These are phyloP conservation scores for Melolontha melolontha DNA, from an alignment of 2,888 invertebrate species.

Conservation along the genomic window DNA sequence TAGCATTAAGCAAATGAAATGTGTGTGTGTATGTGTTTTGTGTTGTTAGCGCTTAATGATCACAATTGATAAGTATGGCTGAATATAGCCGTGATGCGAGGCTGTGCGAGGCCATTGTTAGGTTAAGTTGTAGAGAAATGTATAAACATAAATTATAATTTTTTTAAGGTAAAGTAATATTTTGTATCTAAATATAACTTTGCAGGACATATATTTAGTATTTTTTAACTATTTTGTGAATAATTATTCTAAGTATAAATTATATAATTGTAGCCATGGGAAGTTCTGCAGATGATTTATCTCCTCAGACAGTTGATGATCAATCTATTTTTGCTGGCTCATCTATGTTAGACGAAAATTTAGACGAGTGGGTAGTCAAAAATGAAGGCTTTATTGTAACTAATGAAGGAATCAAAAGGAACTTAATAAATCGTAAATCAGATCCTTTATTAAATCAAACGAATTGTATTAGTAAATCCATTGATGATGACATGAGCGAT, in stretches of 20 bases:
- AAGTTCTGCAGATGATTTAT: constrained; percentile 42
- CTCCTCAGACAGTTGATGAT: constrained; percentile 47
- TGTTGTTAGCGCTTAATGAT: too few relatives aligned
- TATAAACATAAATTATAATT: constrained; percentile 18
- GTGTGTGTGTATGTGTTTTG: too few relatives aligned
- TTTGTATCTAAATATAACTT: not conserved
- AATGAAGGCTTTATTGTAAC: constrained; percentile 47
- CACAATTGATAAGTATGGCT: too few relatives aligned
- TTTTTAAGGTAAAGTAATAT: constrained; percentile 9
- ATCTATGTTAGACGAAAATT: constrained; percentile 50
- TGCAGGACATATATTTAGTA: not conserved
- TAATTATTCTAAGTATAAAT: not conserved
- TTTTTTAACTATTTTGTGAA: not conserved
- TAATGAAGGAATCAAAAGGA: constrained; percentile 40
- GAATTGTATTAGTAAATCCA: constrained; percentile 47
- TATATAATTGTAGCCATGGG: constrained; percentile 34
- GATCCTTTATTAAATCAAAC: constrained; percentile 52
- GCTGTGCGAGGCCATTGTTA: not conserved
- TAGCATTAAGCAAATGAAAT: too few relatives aligned
- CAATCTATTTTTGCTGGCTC: constrained; percentile 50
- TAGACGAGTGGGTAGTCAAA: constrained; percentile 53
- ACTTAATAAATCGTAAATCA: constrained; percentile 44
- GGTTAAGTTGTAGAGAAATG: constrained; percentile 25
- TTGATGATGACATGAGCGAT: constrained; percentile 40
- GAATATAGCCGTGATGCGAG: too few relatives aligned